A percentile compares a stretch with the other conserved stretches of the same genome.
Conservation (phyloP, 35 echinoderm and acorn worm species). For the Ptychodera flava region DNA sequence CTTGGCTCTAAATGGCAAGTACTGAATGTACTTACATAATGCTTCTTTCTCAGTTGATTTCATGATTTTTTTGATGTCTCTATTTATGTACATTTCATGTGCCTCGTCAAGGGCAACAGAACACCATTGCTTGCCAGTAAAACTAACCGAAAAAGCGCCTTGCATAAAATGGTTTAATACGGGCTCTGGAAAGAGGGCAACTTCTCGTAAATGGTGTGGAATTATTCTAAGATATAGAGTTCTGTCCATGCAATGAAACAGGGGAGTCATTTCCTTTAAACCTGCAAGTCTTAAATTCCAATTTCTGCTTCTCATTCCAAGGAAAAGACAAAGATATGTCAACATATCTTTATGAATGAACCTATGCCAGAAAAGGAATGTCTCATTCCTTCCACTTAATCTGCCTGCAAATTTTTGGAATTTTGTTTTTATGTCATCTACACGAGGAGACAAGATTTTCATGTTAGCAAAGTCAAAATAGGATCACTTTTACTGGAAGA, state of each 20-base stretch:
- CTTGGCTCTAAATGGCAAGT: slow-evolving; percentile 40
- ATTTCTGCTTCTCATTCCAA: slow-evolving; percentile 26
- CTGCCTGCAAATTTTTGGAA: not conserved
- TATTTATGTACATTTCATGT: slow-evolving; percentile 78
- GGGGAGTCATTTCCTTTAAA: slow-evolving; percentile 14
- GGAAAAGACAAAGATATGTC: slow-evolving; percentile 34
- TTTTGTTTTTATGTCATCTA: not conserved
- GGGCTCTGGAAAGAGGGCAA: slow-evolving; percentile 30
- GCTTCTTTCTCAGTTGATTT: slow-evolving; percentile 31
- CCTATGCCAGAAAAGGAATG: slow-evolving; percentile 46
- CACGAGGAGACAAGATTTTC: no score
- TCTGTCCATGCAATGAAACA: slow-evolving; percentile 51
- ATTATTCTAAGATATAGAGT: slow-evolving; percentile 32
- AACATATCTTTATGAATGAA: slow-evolving; percentile 52
- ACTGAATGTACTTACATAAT: slow-evolving; percentile 30
- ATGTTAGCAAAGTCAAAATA: no score
- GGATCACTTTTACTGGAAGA: no score
- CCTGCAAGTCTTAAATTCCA: slow-evolving; percentile 26
- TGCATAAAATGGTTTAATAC: slow-evolving; percentile 4
- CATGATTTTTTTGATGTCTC: slow-evolving; percentile 40
- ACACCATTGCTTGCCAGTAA: slow-evolving; percentile 23
- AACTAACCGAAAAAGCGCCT: slow-evolving; percentile 44
- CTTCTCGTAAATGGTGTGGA: slow-evolving; percentile 19
- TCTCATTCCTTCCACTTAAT: slow-evolving; percentile 13
- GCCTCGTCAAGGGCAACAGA: slow-evolving; percentile 51